phyloP scores from a whole-genome alignment of 2,113 vertebrate species.

The Clarias batrachus region DNA sequence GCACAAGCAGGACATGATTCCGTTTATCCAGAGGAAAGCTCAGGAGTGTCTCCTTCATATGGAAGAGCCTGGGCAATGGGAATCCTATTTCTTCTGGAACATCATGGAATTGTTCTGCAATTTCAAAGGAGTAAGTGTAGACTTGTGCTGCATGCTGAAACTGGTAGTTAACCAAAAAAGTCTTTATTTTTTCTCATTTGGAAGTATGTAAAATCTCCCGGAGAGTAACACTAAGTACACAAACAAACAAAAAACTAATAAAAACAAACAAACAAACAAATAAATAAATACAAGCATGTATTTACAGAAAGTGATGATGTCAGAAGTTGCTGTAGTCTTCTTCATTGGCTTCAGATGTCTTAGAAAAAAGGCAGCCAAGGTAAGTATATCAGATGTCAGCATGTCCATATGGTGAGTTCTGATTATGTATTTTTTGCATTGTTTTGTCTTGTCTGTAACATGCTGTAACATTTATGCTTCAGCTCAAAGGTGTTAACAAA shows the following conservation, averaged over 20 bases:
- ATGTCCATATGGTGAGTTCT: not conserved
- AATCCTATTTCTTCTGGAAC: not conserved
- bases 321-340: not conserved
- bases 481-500: not conserved
- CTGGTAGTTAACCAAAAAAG: not conserved
- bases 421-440: not conserved
- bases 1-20: not conserved
- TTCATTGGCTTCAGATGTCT: not conserved
- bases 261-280: not conserved
- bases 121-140: not conserved
- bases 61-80: not conserved
- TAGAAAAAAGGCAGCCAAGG: not conserved
- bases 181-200: too few relatives aligned
- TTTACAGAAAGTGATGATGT: not conserved
- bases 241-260: not conserved
- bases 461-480: not conserved
- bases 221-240: not conserved
- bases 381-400: not conserved
- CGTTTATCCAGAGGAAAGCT: not conserved
- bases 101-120: not conserved
- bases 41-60: not conserved
- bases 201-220: not conserved
- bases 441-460: not conserved
- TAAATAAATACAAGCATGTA: not conserved
- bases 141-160: not conserved